These are phyloP conservation scores for Meiosimyza platycephala DNA, from an alignment of 2,888 invertebrate species.

Conservation along the genomic window DNA sequence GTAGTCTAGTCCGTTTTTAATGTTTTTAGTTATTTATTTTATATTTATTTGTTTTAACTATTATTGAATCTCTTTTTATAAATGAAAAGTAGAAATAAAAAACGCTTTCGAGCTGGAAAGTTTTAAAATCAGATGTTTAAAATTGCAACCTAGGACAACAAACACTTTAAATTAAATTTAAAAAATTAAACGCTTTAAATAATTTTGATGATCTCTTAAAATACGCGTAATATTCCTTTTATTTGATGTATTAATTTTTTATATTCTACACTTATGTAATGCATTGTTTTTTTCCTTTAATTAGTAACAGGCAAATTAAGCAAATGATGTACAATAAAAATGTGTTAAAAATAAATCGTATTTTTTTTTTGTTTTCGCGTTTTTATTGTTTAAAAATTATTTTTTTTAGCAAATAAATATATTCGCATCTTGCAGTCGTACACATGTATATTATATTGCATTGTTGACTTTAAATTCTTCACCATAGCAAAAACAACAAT, in stretches of 20 bases:
- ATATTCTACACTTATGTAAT: constrained; percentile 26
- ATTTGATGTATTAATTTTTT: constrained; percentile 17
- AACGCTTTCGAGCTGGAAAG: too few species aligned
- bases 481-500: constrained; percentile 42
- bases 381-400: constrained; percentile 11
- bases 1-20: too few species aligned
- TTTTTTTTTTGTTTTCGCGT: constrained; percentile 9
- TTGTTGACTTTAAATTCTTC: neutral
- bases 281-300: constrained; percentile 25
- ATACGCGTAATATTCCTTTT: neutral
- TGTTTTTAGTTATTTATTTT: constrained; percentile 14
- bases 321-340: constrained; percentile 36
- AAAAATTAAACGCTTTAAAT: too few species aligned
- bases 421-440: constrained; percentile 18
- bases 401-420: constrained; percentile 1
- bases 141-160: too few species aligned
- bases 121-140: too few species aligned
- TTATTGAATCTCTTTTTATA: constrained; percentile 13
- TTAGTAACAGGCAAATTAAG: constrained; percentile 36
- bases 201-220: too few species aligned
- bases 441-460: neutral
- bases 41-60: constrained; percentile 19
- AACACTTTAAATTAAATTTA: too few species aligned
- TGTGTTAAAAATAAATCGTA: constrained; percentile 32
- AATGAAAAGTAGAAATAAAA: too few species aligned